These are phyloP conservation scores for Patella ulyssiponensis DNA, from an alignment of 2,888 invertebrate species.

Conservation along the genomic window DNA sequence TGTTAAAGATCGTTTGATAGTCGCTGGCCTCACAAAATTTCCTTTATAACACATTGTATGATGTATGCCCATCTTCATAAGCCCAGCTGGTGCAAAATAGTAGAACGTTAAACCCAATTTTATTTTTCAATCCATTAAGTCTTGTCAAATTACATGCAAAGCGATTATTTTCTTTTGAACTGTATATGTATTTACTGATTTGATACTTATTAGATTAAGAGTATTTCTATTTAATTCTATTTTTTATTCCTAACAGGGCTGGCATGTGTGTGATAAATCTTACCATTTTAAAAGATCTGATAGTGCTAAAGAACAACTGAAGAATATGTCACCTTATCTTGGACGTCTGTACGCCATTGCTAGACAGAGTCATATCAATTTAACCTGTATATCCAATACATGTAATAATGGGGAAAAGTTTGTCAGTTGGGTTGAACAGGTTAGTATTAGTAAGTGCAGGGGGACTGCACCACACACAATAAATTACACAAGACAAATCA, in stretches of 20 bases:
- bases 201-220: not conserved
- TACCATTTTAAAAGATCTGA: conserved; percentile 52
- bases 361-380: conserved; percentile 56
- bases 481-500: no score
- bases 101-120: no score
- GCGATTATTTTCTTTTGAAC: no score
- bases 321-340: conserved; percentile 54
- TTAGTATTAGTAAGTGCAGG: conserved; percentile 19
- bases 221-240: not conserved
- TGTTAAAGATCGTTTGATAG: no score
- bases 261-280: conserved; percentile 54
- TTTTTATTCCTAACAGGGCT: conserved; percentile 46
- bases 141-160: no score
- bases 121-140: no score
- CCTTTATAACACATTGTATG: no score
- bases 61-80: no score
- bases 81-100: no score
- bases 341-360: conserved; percentile 57
- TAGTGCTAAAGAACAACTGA: conserved; percentile 44
- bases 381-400: conserved; percentile 48
- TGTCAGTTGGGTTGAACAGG: conserved; percentile 52
- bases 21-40: no score
- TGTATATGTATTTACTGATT: not conserved
- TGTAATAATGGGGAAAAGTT: conserved; percentile 48
- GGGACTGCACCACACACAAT: no score